Evolutionary conservation across 2,113 vertebrate genomes (phyloP).

Genomic region (Emydura subglobosa): DNA sequence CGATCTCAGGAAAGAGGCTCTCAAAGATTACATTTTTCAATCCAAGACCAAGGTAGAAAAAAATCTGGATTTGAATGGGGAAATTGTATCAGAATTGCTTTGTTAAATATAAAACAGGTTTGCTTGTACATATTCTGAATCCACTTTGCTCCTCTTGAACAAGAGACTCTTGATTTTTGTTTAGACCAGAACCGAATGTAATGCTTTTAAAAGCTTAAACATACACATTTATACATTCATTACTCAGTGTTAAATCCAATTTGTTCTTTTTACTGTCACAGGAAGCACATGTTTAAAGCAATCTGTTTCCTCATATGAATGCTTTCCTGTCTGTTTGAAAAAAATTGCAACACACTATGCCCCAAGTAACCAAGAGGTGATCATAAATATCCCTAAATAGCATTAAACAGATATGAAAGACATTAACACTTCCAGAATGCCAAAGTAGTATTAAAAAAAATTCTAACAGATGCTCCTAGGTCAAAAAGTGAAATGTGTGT

Average conservation of each 20-base stretch:
- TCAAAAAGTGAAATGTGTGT: slow-evolving; percentile 85
- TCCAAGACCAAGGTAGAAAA: neutral
- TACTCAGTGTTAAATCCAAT: slow-evolving; percentile 78
- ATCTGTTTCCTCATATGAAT: slow-evolving; percentile 84
- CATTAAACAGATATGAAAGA: slow-evolving; percentile 83
- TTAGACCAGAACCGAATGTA: slow-evolving; percentile 72
- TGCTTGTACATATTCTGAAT: neutral
- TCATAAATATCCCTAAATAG: slow-evolving; percentile 88
- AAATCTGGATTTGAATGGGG: neutral
- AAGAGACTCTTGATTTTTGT: slow-evolving; percentile 60
- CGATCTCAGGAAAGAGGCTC: neutral
- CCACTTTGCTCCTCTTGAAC: neutral
- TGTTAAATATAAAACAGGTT: neutral
- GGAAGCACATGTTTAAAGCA: slow-evolving; percentile 85
- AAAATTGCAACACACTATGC: slow-evolving; percentile 83
- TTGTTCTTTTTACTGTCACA: slow-evolving; percentile 85
- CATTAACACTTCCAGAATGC: slow-evolving; percentile 84
- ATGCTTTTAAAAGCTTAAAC: slow-evolving; percentile 78
- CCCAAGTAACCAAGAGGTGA: slow-evolving; percentile 83
- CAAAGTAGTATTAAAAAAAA: slow-evolving; percentile 79
- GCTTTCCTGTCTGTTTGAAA: slow-evolving; percentile 82
- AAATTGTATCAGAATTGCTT: neutral
- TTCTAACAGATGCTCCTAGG: slow-evolving; percentile 83
- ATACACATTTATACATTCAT: slow-evolving; percentile 81
- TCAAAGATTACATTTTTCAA: neutral